A percentile compares a stretch with the other conserved stretches of the same genome.
Evolutionary conservation across 2,888 invertebrate genomes (phyloP).

Genomic region (Parochlus steinenii): DNA sequence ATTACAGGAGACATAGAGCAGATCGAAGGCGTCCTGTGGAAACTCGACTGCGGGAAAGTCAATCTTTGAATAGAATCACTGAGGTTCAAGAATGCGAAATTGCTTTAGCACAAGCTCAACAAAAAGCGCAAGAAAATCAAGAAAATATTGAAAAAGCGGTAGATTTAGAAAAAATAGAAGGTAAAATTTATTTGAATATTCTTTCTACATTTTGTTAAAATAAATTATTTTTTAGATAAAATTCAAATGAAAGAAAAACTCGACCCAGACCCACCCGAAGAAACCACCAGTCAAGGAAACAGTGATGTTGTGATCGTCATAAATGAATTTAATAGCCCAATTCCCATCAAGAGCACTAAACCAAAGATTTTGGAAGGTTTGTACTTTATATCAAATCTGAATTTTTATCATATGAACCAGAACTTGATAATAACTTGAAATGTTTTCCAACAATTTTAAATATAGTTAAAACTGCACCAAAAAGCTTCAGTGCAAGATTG

Average conservation of each 20-base stretch:
- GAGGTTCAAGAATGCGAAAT: conserved; percentile 61
- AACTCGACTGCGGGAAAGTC: conserved; percentile 57
- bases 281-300: too few relatives aligned
- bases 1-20: conserved; percentile 33
- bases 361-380: too few relatives aligned
- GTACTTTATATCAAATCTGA: too few relatives aligned
- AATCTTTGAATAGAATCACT: conserved; percentile 69
- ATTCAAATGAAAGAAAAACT: background rate
- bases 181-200: background rate
- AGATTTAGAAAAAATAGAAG: background rate
- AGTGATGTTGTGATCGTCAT: too few relatives aligned
- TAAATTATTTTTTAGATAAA: background rate
- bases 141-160: background rate
- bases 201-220: background rate
- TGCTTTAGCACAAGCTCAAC: conserved; percentile 13
- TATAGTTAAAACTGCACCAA: conserved; percentile 14
- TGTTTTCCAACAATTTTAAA: background rate
- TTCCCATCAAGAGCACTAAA: too few relatives aligned
- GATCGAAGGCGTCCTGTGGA: conserved; percentile 42
- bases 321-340: too few relatives aligned
- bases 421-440: conserved; percentile 3
- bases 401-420: background rate
- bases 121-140: conserved; percentile 1
- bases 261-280: too few relatives aligned
- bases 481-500: conserved; percentile 17